Percentiles rank a stretch among this genome's conserved stretches.
Evolutionary conservation across 2,797 vertebrate species (phyloP).

Genomic region (Sebastes variabilis): DNA sequence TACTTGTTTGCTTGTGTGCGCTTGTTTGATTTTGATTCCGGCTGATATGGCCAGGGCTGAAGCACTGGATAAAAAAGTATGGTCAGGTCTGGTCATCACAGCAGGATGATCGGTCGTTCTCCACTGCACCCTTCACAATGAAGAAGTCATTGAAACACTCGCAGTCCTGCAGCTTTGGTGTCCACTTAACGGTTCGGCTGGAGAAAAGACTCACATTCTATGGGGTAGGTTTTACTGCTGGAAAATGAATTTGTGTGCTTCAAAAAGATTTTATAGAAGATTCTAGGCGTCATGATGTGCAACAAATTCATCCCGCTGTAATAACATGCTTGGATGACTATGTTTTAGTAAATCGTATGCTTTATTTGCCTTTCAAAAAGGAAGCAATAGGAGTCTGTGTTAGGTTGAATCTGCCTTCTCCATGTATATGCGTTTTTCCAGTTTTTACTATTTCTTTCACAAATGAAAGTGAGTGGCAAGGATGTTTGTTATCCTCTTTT

Average conservation of each 20-base stretch:
- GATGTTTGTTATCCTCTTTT: constrained; percentile 3
- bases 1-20: background rate
- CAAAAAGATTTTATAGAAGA: background rate
- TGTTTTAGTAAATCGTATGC: constrained; percentile 4
- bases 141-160: constrained; percentile 2
- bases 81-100: background rate
- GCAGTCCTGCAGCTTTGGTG: constrained; percentile 1
- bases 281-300: background rate
- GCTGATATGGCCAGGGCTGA: background rate
- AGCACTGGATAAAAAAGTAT: constrained; percentile 25
- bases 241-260: constrained; percentile 15
- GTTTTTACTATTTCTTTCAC: constrained; percentile 3
- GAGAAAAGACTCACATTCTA: background rate
- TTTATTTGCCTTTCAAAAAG: constrained; percentile 56
- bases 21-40: constrained; percentile 20
- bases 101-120: background rate
- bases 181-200: background rate
- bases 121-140: constrained; percentile 1
- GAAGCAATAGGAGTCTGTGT: constrained; percentile 52
- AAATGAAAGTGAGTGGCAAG: background rate
- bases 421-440: background rate
- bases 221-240: background rate
- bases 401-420: constrained; percentile 3
- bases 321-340: background rate
- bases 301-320: constrained; percentile 20